Evolutionary conservation across 2,797 vertebrate genomes (phyloP).

Genomic region (Crax fasciolata): DNA sequence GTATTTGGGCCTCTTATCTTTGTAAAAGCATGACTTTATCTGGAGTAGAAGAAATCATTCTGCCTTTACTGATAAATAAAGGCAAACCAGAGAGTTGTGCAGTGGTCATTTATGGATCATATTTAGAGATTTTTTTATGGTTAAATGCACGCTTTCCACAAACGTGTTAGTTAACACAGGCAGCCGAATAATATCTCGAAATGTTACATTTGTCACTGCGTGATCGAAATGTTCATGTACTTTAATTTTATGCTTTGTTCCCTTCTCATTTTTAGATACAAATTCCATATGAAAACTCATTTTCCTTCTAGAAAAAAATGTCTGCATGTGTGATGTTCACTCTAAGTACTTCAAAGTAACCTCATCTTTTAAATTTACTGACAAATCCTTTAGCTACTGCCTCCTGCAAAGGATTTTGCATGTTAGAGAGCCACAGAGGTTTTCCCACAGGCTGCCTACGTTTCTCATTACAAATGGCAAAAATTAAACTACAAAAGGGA

Average conservation of each 20-base stretch:
- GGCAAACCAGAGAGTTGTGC: neutral
- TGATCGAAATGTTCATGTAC: neutral
- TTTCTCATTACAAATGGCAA: neutral
- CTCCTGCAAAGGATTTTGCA: neutral
- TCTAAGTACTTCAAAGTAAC: neutral
- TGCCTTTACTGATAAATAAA: neutral
- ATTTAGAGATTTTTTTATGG: fast-evolving
- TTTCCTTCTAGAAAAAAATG: neutral
- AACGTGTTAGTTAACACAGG: neutral
- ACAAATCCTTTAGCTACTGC: neutral
- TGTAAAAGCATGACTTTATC: neutral
- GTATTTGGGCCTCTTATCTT: neutral
- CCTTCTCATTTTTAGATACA: neutral
- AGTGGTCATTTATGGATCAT: neutral
- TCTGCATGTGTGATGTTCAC: neutral
- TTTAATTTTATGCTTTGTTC: neutral
- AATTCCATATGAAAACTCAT: neutral
- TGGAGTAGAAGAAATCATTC: neutral
- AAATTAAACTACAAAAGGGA: neutral
- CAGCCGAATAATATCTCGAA: fast-evolving
- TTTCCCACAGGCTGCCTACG: neutral
- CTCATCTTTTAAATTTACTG: neutral
- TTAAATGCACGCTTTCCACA: neutral
- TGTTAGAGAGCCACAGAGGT: neutral
- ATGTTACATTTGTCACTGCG: neutral